These are phyloP conservation scores for Psix sp. DNA, from an alignment of 1,140 invertebrate genomes.

Conservation along the genomic window DNA sequence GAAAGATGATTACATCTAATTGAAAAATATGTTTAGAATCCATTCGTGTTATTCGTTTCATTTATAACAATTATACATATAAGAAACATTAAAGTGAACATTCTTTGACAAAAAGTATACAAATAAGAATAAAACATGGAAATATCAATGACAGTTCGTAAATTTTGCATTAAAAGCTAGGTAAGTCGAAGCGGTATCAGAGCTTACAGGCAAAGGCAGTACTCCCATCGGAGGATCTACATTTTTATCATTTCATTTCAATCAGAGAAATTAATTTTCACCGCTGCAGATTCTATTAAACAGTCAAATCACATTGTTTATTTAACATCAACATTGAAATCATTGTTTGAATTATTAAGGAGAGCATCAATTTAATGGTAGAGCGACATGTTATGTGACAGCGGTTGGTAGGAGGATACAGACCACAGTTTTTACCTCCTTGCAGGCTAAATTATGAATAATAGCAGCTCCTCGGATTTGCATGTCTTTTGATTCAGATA, in stretches of 20 bases:
- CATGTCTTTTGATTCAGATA: slow-evolving; percentile 84
- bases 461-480: slow-evolving; percentile 90
- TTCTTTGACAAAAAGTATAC: too few species aligned
- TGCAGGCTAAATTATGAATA: slow-evolving; percentile 93
- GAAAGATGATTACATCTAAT: too few species aligned
- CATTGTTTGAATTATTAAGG: slow-evolving; percentile 9
- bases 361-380: slow-evolving; percentile 23
- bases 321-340: slow-evolving; percentile 27
- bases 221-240: slow-evolving; percentile 63
- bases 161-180: slow-evolving; percentile 51
- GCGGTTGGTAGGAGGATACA: slow-evolving; percentile 79
- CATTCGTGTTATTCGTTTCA: too few species aligned
- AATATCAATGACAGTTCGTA: slow-evolving; percentile 32
- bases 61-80: too few species aligned
- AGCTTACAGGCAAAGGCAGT: slow-evolving; percentile 67
- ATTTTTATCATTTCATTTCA: slow-evolving; percentile 29
- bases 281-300: background rate
- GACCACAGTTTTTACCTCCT: slow-evolving; percentile 98
- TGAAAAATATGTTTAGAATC: too few species aligned
- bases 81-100: too few species aligned
- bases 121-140: too few species aligned
- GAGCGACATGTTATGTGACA: slow-evolving; percentile 46
- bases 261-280: slow-evolving; percentile 44
- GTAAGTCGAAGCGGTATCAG: slow-evolving; percentile 38
- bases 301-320: slow-evolving; percentile 16